Base-by-base conservation (phyloP, 2,888 invertebrate species). In the Andrena trimmerana region DNA sequence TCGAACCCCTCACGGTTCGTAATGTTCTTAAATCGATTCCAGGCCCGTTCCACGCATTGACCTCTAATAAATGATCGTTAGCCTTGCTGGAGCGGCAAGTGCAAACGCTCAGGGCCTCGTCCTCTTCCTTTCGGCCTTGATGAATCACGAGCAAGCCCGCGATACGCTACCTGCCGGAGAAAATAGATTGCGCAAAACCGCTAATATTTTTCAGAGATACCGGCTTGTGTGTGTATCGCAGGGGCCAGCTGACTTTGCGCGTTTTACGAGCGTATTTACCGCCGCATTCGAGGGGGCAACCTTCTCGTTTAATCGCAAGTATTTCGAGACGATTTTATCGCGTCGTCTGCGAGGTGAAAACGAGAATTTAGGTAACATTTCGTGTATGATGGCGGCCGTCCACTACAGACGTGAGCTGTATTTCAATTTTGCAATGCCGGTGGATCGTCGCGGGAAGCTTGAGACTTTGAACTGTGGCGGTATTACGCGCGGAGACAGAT, bases 121-220 rank as follows among this genome's bases (percentile, higher is more conserved):
- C 20, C 66, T 54, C 16, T 52, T 27, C n/a, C 24, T 29, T n/a
- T 2, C 7, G 36, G 29, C 81, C 81, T 81, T 69, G 76, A 16
- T 27, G 59, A 74, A 67, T 74, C 66, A 54, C 13, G 65, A 74
- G 50, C 50, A 5, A 36, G 24, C 3, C 10, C 13, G 33, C 31
- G 10, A 50, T 54, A 31, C 16, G 31, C 10, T 62, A 50, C 60
- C 71, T 36, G 54, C 27, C 63, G 59, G 50, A n/a, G 52, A 48
- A 82, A 76, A 68, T 75, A 52, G 71, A 24, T 78, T 59, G 59
- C 36, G 70, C 31, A 71, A 65, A 78, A 60, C 60, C 52, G 66
- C 33, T 78, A 66, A 80, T 80, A 29, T 42, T 65, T 78, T 66
- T 52, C 60, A 48, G 52, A 60, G 80, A 78, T 76, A 79, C 62